Percentiles rank a stretch among this genome's conserved stretches.
phyloP scores from a whole-genome alignment of 92 coral and sea anemone species.

The Palythoa heliodiscus region DNA sequence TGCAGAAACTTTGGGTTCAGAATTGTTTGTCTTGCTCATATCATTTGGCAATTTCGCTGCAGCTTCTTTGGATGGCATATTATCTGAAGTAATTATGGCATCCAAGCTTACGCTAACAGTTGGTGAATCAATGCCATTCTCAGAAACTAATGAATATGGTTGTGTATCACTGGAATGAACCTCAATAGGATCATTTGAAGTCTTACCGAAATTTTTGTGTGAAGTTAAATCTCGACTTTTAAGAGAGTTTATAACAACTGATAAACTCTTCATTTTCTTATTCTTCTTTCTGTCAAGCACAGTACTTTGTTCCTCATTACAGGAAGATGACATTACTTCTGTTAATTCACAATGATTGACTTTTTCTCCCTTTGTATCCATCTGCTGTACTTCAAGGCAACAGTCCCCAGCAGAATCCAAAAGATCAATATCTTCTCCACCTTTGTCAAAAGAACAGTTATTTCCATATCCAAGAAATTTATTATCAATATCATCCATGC shows the following conservation, averaged over 20 bases:
- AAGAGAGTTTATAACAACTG: not conserved
- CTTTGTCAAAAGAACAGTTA: not conserved
- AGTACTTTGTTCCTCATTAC: not conserved
- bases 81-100: not conserved
- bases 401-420: not conserved
- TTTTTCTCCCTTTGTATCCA: not conserved
- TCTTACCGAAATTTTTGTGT: not conserved
- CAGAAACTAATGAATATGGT: not conserved
- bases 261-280: not conserved
- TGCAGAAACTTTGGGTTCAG: not conserved
- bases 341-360: not conserved
- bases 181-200: not conserved
- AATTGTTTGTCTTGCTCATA: not conserved
- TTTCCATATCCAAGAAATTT: too few species aligned
- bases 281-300: not conserved
- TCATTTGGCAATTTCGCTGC: not conserved
- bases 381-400: not conserved
- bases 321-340: not conserved
- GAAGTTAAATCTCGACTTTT: not conserved
- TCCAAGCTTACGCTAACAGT: not conserved
- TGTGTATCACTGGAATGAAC: not conserved
- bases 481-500: not conserved
- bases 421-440: not conserved
- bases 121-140: not conserved
- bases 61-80: not conserved